Conservation (phyloP, 2,113 vertebrate genomes). For the Emydura subglobosa region DNA sequence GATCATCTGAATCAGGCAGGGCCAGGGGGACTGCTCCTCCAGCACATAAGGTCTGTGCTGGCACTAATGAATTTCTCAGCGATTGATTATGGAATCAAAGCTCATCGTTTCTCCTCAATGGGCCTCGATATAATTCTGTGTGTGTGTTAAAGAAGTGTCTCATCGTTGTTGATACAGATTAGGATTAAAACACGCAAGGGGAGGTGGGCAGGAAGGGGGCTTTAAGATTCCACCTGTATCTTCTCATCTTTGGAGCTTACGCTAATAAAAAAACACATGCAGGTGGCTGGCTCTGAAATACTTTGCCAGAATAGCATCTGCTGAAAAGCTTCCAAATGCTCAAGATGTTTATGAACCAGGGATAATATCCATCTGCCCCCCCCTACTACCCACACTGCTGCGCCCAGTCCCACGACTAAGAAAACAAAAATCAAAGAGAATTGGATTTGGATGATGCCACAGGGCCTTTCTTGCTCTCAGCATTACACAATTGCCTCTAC, state of each 20-base stretch:
- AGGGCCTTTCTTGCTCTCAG: not conserved
- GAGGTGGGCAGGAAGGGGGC: not conserved
- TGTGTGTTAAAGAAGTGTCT: slow-evolving; percentile 25
- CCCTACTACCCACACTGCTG: not conserved
- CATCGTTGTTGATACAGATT: slow-evolving; percentile 51
- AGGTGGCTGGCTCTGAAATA: slow-evolving; percentile 48
- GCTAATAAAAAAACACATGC: slow-evolving; percentile 53
- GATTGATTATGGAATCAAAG: slow-evolving; percentile 49
- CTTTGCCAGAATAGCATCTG: slow-evolving; percentile 46
- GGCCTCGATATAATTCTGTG: not conserved
- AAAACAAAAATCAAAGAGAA: not conserved
- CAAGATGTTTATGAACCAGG: slow-evolving; percentile 59
- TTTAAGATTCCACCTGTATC: slow-evolving; percentile 50
- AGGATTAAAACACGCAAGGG: slow-evolving; percentile 47
- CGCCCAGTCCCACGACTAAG: not conserved
- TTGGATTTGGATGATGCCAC: not conserved
- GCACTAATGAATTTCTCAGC: slow-evolving; percentile 25
- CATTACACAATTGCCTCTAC: not conserved
- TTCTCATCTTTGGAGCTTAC: slow-evolving; percentile 27
- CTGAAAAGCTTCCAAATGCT: slow-evolving; percentile 63
- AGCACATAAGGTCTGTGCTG: not conserved
- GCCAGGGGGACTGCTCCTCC: not conserved
- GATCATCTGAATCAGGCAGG: not conserved
- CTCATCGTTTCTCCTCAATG: not conserved
- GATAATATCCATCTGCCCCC: slow-evolving; percentile 23